A percentile compares a stretch with the other conserved stretches of the same genome.
phyloP scores from a whole-genome alignment of 2,113 vertebrate genomes.

The Hypomesus transpacificus region DNA sequence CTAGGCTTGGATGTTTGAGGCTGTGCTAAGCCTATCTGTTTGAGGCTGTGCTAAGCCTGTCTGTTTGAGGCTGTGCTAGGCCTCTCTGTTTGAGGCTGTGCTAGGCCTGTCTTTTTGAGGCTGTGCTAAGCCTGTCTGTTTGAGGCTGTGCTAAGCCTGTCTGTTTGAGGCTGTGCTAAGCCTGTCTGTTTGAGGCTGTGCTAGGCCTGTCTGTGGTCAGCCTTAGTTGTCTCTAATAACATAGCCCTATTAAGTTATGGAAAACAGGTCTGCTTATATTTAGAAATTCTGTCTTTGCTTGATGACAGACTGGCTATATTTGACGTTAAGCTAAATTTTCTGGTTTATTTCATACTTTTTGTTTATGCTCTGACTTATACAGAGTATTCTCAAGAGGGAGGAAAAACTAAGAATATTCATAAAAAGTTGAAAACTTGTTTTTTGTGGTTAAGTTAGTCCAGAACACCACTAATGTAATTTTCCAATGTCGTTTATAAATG shows the following conservation, averaged over 20 bases:
- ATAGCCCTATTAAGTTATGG: background rate
- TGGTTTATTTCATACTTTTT: background rate
- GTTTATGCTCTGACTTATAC: background rate
- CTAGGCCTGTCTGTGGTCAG: background rate
- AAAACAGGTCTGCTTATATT: constrained; percentile 3
- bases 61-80: background rate
- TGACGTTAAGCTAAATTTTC: constrained; percentile 1
- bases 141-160: background rate
- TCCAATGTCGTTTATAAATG: constrained; percentile 11
- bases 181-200: no score
- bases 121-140: background rate
- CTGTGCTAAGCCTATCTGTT: background rate
- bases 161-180: background rate
- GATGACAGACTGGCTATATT: constrained; percentile 8
- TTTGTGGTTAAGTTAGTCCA: background rate
- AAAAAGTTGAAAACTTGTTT: background rate
- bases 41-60: no score
- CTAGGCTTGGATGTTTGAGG: no score
- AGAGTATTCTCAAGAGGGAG: background rate
- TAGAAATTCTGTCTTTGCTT: background rate
- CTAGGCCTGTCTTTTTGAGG: no score
- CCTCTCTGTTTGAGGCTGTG: no score
- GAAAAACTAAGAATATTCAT: background rate
- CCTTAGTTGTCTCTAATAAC: constrained; percentile 2
- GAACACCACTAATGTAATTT: constrained; percentile 8